Base-by-base conservation (phyloP, 2,797 vertebrate species). In the Rhinogobio ventralis region DNA sequence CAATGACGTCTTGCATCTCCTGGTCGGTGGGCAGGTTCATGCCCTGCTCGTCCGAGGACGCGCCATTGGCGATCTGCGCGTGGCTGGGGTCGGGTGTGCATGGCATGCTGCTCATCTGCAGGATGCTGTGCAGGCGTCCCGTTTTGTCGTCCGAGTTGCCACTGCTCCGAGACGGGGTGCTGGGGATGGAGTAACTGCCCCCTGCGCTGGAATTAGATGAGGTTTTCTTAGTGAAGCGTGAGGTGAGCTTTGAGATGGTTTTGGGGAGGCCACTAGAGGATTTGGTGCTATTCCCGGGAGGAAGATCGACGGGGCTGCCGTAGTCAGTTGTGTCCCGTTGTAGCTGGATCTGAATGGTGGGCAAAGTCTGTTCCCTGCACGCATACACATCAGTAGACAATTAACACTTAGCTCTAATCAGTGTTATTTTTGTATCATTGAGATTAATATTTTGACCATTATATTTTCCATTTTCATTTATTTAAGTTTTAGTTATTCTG, bases 1-100 rank as follows among this genome's bases (percentile, higher is more conserved):
- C 98, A 3, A 99, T 99, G 88, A 99, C 98, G 75, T 99, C 98
- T 91, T 99, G 98, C 98, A 99, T 99, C 94, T 99, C 98, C 92
- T 99, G 98, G 93, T 99, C 98, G 0, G 97, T 99, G 30, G 98
- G 98, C 88, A 99, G 92, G 92, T 99, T 99, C 97, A 99, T 99
- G 84, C 97, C 97, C 94, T 99, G 98, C 87, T 99, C 98, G 0
- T 98, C 97, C 5, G 93, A 92, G 89, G 95, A 92, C 6, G 94
- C 94, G 3, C 97, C 97, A 4, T 99, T 99, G 85, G 95, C 94
- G 62, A 96, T 87, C 67, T 95, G 96, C 85, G 92, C 89, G 88
- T 95, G 96, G 36, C 92, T 85, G 0, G 94, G 82, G 79, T 98
- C 97, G 0, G 92, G 64, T 1, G 90, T 90, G 87, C 95, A 94